Evolutionary conservation across 2,113 vertebrate species (phyloP).

Genomic region (Phaethornis superciliosus): DNA sequence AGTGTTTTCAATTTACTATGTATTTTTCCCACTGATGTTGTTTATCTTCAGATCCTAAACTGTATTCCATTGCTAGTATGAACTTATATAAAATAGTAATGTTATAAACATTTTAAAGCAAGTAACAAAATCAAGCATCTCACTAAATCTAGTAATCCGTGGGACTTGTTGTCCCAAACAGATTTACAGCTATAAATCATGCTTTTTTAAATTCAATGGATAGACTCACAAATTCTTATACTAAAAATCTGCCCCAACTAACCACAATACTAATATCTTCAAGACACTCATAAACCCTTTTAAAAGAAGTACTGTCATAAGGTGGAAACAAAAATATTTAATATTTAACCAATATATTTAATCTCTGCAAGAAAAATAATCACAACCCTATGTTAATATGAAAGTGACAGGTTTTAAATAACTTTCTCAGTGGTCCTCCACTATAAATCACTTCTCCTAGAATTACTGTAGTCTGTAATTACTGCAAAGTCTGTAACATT

Average conservation of each 20-base stretch:
- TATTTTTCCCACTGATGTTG: neutral
- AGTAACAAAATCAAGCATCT: neutral
- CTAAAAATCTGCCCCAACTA: neutral
- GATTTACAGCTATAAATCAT: neutral
- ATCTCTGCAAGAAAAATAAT: neutral
- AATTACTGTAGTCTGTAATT: neutral
- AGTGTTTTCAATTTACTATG: fast-evolving
- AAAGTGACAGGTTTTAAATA: neutral
- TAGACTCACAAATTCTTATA: neutral
- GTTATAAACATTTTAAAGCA: neutral
- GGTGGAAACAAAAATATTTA: neutral
- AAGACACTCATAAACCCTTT: neutral
- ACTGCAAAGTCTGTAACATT: neutral
- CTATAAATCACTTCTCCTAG: neutral
- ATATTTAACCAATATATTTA: neutral
- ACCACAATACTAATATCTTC: neutral
- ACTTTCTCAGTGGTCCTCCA: neutral
- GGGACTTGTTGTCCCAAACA: neutral
- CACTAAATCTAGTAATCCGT: neutral
- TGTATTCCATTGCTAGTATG: neutral
- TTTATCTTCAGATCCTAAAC: neutral
- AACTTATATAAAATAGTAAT: neutral
- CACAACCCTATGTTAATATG: neutral
- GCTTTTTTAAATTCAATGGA: neutral
- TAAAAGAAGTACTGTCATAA: neutral